Base-by-base conservation (phyloP, 1,140 invertebrate species). In the Notospermus geniculatus region DNA sequence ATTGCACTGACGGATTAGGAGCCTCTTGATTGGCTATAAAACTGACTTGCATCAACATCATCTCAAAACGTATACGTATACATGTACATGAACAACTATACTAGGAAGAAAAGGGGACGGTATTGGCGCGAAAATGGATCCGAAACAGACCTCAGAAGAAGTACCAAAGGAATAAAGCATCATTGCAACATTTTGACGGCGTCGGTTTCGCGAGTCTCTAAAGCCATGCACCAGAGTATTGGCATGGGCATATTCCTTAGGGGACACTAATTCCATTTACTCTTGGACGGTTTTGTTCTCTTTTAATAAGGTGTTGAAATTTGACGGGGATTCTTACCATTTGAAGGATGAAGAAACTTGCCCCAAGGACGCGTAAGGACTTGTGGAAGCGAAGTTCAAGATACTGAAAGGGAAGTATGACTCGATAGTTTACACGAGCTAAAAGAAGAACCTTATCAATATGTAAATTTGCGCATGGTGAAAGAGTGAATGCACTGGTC, bases 381-480 rank as follows among this genome's bases (percentile, higher is more conserved):
- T 68, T 70, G 32, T 65, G 66, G 56, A 79, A 80, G n/a, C 78
- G 63, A 45, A 69, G 63, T 54, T 95, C 91, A 71, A 97, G 84
- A 75, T 97, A 96, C 85, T 92, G n/a, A n/a, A n/a, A n/a, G n/a
- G n/a, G n/a, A n/a, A n/a, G n/a, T n/a, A n/a, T n/a, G n/a, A n/a
- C n/a, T n/a, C n/a, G n/a, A n/a, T n/a, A n/a, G n/a, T n/a, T n/a
- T n/a, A n/a, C n/a, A n/a, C n/a, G n/a, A n/a, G n/a, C n/a, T n/a
- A n/a, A n/a, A n/a, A n/a, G n/a, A n/a, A n/a, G n/a, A n/a, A n/a
- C n/a, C n/a, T n/a, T n/a, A n/a, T n/a, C n/a, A n/a, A n/a, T n/a
- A n/a, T n/a, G n/a, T n/a, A n/a, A n/a, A n/a, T n/a, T n/a, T n/a
- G n/a, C n/a, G n/a, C n/a, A n/a, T n/a, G n/a, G n/a, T n/a, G n/a